Evolutionary conservation across 2,888 invertebrate species (phyloP).

Genomic region (Scaptomyza polygonia): DNA sequence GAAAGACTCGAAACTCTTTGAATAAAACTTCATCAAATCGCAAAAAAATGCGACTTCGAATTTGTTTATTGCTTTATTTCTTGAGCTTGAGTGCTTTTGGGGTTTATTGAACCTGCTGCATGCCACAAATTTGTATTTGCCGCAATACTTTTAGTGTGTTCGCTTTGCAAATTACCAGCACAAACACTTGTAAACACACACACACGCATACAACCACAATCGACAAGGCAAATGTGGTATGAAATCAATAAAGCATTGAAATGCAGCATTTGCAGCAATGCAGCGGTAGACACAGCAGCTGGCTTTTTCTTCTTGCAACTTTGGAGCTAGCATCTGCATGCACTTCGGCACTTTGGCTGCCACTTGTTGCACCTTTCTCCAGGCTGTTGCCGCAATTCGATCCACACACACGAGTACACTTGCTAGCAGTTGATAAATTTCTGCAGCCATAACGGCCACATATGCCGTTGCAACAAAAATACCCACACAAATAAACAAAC

Average conservation of each 20-base stretch:
- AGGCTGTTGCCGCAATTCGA: slow-evolving; percentile 57
- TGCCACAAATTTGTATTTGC: slow-evolving; percentile 22
- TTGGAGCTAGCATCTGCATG: slow-evolving; percentile 54
- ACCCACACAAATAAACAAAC: slow-evolving; percentile 13
- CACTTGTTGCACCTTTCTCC: slow-evolving; percentile 77
- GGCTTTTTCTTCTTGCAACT: slow-evolving; percentile 21
- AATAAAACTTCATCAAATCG: background rate
- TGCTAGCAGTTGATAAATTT: slow-evolving; percentile 68
- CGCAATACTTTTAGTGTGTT: slow-evolving; percentile 8
- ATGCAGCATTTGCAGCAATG: slow-evolving; percentile 54
- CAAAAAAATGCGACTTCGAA: background rate
- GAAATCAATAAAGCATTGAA: slow-evolving; percentile 74
- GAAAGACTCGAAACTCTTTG: background rate
- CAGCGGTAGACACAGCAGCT: slow-evolving; percentile 15
- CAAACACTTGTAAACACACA: slow-evolving; percentile 28
- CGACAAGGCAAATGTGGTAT: slow-evolving; percentile 71
- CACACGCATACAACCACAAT: slow-evolving; percentile 46
- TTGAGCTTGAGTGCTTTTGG: slow-evolving; percentile 14
- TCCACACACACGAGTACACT: slow-evolving; percentile 25
- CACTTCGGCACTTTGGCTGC: slow-evolving; percentile 62
- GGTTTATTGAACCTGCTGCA: slow-evolving; percentile 43
- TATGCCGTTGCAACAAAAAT: slow-evolving; percentile 67
- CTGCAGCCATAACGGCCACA: slow-evolving; percentile 74
- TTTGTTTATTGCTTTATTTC: background rate
- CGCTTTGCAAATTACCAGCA: slow-evolving; percentile 37